Percentiles rank a stretch among this genome's conserved stretches.
phyloP scores from a whole-genome alignment of 2,888 invertebrate genomes.

The Cephus runcator region DNA sequence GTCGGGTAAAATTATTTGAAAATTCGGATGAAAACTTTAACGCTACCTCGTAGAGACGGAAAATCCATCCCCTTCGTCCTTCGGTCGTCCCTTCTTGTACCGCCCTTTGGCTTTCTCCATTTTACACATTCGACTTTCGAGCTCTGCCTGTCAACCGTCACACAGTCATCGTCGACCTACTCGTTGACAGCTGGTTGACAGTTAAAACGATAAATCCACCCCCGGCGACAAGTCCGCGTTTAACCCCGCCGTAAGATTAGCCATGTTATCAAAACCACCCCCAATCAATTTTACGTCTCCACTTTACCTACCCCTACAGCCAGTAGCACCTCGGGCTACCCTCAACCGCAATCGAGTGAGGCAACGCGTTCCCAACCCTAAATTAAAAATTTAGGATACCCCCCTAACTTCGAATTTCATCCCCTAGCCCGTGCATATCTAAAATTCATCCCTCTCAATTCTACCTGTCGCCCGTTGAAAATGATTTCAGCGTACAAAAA shows the following conservation, averaged over 20 bases:
- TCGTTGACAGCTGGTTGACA: no score
- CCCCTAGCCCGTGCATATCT: not conserved
- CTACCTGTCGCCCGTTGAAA: not conserved
- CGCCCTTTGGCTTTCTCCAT: slow-evolving; percentile 28
- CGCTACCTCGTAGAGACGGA: slow-evolving; percentile 26
- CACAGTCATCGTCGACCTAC: not conserved
- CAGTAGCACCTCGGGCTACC: not conserved
- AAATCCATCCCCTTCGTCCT: slow-evolving; percentile 24
- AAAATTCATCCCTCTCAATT: not conserved
- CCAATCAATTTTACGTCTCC: not conserved
- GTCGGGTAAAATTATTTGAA: slow-evolving; percentile 27
- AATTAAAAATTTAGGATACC: not conserved
- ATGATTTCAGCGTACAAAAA: not conserved
- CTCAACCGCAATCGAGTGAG: not conserved
- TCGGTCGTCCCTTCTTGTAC: slow-evolving; percentile 16
- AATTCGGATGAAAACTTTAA: slow-evolving; percentile 35
- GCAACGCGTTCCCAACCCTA: not conserved
- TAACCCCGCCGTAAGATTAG: not conserved
- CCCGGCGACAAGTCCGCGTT: not conserved
- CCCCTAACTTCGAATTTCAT: not conserved
- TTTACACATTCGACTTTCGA: slow-evolving; percentile 32
- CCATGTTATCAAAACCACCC: not conserved
- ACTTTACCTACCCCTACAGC: not conserved
- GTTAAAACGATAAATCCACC: no score
- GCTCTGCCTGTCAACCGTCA: slow-evolving; percentile 22